These are phyloP conservation scores for Gavialis gangeticus DNA, from an alignment of 2,113 vertebrate genomes.

Conservation along the genomic window DNA sequence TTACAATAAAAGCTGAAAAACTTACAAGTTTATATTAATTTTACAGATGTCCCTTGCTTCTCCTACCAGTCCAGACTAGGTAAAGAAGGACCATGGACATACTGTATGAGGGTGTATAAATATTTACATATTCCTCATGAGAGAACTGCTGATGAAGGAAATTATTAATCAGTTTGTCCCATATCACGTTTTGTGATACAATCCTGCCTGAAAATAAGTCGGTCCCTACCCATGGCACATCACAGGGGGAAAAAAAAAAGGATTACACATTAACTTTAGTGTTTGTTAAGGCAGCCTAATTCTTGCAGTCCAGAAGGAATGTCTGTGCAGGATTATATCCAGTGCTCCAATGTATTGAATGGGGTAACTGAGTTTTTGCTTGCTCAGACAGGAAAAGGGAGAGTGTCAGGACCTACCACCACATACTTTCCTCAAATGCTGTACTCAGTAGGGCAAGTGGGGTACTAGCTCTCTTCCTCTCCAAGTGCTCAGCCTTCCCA, in stretches of 20 bases:
- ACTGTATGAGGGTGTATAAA: background rate
- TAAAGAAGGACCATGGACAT: background rate
- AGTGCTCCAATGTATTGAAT: background rate
- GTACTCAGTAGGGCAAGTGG: too few species aligned
- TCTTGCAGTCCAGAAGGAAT: background rate
- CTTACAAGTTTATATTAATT: background rate
- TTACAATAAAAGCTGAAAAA: background rate
- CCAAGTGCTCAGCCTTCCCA: too few species aligned
- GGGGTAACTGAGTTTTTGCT: background rate
- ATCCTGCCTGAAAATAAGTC: background rate
- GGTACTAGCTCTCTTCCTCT: too few species aligned
- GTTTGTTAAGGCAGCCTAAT: background rate
- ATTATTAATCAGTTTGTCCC: background rate
- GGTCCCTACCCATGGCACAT: background rate
- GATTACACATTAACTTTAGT: background rate
- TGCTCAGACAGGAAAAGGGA: background rate
- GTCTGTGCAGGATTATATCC: background rate
- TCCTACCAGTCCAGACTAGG: background rate
- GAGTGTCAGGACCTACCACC: background rate
- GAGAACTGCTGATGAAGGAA: background rate
- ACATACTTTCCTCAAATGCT: too few species aligned
- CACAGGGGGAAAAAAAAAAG: background rate
- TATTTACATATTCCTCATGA: background rate
- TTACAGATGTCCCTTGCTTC: background rate
- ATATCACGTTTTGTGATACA: background rate